A percentile compares a stretch with the other conserved stretches of the same genome.
These are phyloP conservation scores for Oncorhynchus keta DNA, from an alignment of 2,113 vertebrate genomes.

Conservation along the genomic window DNA sequence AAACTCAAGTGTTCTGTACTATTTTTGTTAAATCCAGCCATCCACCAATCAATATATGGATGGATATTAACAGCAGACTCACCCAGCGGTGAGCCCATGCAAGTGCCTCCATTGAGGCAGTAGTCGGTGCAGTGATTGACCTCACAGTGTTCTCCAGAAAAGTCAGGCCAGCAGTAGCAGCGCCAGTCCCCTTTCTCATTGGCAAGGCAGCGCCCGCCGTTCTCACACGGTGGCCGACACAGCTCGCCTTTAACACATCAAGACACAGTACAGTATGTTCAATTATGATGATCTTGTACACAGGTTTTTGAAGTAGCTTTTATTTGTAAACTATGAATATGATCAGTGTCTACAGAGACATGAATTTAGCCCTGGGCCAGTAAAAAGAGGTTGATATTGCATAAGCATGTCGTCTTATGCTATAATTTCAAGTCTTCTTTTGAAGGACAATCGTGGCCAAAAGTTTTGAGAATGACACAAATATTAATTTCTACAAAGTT, in stretches of 20 bases:
- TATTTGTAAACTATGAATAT: no score
- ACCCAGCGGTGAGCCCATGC: constrained; percentile 89
- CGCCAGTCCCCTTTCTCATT: constrained; percentile 93
- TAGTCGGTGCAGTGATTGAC: constrained; percentile 93
- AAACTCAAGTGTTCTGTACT: background rate
- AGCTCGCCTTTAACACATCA: constrained; percentile 79
- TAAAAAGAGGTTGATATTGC: no score
- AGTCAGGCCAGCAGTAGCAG: constrained; percentile 96
- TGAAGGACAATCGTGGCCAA: no score
- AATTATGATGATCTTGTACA: background rate
- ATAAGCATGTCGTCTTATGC: no score
- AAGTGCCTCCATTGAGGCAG: constrained; percentile 94
- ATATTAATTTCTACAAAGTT: no score
- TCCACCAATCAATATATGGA: background rate
- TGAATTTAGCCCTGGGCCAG: no score
- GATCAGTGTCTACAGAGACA: no score
- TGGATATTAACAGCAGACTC: constrained; percentile 40
- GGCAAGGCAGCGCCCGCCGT: constrained; percentile 91
- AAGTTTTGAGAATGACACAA: no score
- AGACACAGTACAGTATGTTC: background rate
- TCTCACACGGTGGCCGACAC: constrained; percentile 90
- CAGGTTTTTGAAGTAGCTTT: no score
- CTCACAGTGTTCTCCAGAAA: constrained; percentile 93
- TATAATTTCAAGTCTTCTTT: no score
- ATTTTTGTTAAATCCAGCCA: background rate